Conservation (phyloP, 1,140 invertebrate genomes). For the Bicyclus anynana region DNA sequence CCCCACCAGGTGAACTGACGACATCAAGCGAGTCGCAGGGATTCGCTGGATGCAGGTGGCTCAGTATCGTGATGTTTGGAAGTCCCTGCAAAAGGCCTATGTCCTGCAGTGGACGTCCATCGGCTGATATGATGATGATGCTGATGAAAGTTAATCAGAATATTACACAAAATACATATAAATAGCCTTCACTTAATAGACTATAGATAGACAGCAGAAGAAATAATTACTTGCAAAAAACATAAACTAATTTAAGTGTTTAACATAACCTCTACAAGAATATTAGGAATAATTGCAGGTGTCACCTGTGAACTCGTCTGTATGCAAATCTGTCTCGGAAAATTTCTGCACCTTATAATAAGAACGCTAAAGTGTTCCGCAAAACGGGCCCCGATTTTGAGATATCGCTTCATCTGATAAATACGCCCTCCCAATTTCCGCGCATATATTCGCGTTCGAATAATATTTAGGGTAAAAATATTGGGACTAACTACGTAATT, state of each 20-base stretch:
- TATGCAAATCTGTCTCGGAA: slow-evolving; percentile 61
- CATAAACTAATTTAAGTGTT: not conserved
- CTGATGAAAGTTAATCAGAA: no score
- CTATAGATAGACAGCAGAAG: no score
- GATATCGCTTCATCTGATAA: slow-evolving; percentile 63
- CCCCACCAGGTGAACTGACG: no score
- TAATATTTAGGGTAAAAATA: slow-evolving; percentile 74
- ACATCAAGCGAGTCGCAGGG: no score
- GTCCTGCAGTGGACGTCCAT: no score
- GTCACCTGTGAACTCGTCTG: slow-evolving; percentile 64
- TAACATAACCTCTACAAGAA: slow-evolving; percentile 57
- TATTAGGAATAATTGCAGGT: slow-evolving; percentile 66
- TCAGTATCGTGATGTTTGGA: no score
- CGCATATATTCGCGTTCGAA: slow-evolving; percentile 61
- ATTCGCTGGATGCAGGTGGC: no score
- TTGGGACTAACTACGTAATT: slow-evolving; percentile 75
- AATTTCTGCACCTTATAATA: slow-evolving; percentile 68
- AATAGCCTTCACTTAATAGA: no score
- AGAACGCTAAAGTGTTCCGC: slow-evolving; percentile 54
- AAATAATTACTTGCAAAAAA: not conserved
- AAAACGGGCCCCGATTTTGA: slow-evolving; percentile 38
- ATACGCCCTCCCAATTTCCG: slow-evolving; percentile 68
- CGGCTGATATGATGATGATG: no score
- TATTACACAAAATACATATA: no score
- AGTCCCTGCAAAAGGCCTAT: no score